Conservation (phyloP, 2,113 vertebrate genomes). For the Eidolon helvum region DNA sequence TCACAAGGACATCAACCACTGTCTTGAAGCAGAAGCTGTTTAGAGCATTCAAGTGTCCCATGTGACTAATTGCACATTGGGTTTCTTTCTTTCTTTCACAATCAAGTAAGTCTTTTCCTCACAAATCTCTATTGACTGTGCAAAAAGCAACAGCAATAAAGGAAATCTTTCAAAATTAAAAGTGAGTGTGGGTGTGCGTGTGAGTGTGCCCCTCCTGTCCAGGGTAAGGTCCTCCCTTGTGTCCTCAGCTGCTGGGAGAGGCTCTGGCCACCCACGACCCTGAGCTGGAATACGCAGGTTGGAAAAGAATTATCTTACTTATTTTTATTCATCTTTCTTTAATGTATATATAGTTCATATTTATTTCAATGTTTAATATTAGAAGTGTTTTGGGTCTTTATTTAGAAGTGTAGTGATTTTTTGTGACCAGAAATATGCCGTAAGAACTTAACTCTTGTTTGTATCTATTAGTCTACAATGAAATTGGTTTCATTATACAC, state of each 20-base stretch:
- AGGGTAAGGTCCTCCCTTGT: not conserved
- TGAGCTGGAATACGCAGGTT: not conserved
- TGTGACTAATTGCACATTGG: not conserved
- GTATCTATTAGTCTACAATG: not conserved
- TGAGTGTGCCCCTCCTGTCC: not conserved
- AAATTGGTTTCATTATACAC: not conserved
- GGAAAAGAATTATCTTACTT: not conserved
- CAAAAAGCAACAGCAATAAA: slow-evolving; percentile 4
- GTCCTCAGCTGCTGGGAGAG: not conserved
- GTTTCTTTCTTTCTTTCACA: not conserved
- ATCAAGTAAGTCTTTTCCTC: not conserved
- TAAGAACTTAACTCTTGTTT: not conserved
- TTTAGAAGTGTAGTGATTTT: not conserved
- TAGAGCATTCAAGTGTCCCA: not conserved
- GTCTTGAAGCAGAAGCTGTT: not conserved
- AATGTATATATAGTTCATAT: not conserved
- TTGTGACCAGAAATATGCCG: not conserved
- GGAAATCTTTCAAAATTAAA: slow-evolving; percentile 1
- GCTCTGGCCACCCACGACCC: not conserved
- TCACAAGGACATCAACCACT: not conserved
- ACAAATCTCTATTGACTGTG: not conserved
- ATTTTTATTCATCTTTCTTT: not conserved
- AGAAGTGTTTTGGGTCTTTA: not conserved
- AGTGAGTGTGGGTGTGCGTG: not conserved
- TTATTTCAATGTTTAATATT: not conserved